Evolutionary conservation across 1,140 invertebrate species (phyloP), one percentile per base, ranked within the genome.

Genomic region (Mylabris phalerata): DNA sequence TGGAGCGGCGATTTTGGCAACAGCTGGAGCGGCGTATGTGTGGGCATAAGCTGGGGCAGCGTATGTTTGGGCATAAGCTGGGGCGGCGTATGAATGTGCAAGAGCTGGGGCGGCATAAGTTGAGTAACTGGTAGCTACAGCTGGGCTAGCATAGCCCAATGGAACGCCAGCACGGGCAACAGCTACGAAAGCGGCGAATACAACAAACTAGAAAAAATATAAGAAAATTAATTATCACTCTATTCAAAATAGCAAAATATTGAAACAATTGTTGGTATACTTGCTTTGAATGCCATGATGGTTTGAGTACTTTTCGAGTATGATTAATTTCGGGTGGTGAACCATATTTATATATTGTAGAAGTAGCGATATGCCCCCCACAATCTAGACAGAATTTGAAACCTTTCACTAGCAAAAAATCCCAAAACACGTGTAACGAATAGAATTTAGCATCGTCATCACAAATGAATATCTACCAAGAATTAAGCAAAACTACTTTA

Each of bases 121-220:
- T 6, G 41, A 11, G 41, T 32, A 32, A 7, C 32, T 32, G 32
- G 32, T 32, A 7, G 32, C 32, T 32, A 32, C 32, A 32, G 32
- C 32, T 32, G 41, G 9, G 3, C 6, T 10, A 26, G 55, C 60
- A 45, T 57, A 57, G 9, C 40, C 61, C 13, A 56, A 25, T 32
- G 66, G 58, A 32, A 60, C 52, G 40, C 70, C 70, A 32, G 68
- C 70, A 55, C 57, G 60, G 42, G 67, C 67, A 24, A 65, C 68
- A 40, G 70, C 68, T 11, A 72, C 52, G 55, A 67, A 59, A 42
- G 69, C 65, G 50, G 68, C 66, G 62, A 71, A 61, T 50, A 65
- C 61, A 48, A 72, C 41, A 24, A 74, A 65, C 63, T 77, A 47
- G 25, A 73, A 52, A 68, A 69, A 11, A 42, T 32, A 5, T 40